Conservation (phyloP, 1,140 invertebrate species). For the Drosophila biarmipes region DNA sequence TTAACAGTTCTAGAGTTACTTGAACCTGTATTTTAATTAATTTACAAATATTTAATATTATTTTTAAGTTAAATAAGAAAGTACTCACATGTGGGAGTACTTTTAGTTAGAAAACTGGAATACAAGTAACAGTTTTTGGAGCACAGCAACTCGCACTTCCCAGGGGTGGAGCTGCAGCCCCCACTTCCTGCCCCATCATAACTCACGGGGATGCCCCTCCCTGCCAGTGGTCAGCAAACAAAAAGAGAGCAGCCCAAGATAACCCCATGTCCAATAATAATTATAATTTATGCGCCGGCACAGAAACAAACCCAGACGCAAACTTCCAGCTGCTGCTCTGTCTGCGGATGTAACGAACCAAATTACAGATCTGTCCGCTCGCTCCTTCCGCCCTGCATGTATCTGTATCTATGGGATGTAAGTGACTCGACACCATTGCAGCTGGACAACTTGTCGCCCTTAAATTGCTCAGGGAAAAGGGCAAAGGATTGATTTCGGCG, state of each 20-base stretch:
- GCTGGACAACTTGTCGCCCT: conserved; percentile 62
- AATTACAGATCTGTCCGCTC: conserved; percentile 29
- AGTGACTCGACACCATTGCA: conserved; percentile 15
- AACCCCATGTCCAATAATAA: conserved; percentile 56
- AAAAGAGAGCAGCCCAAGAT: conserved; percentile 2
- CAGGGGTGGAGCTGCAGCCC: not conserved
- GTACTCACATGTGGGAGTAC: too few relatives aligned
- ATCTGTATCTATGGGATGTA: not conserved
- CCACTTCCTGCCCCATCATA: not conserved
- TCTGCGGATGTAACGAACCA: conserved; percentile 21
- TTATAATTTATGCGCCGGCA: conserved; percentile 77
- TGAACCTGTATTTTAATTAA: too few relatives aligned
- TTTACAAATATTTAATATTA: too few relatives aligned
- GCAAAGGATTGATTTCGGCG: not conserved
- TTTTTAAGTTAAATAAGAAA: too few relatives aligned
- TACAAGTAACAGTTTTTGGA: not conserved
- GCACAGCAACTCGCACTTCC: not conserved
- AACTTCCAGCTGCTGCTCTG: conserved; percentile 31
- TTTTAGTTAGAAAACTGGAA: too few relatives aligned
- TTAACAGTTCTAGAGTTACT: too few relatives aligned
- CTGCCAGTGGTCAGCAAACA: conserved; percentile 1
- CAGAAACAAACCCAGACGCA: conserved; percentile 39
- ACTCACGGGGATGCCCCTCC: conserved; percentile 16
- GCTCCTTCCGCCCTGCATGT: not conserved
- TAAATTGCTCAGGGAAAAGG: conserved; percentile 1